Percentiles rank a stretch among this genome's conserved stretches.
Conservation (phyloP, 2,797 vertebrate genomes). For the Hirundo rustica region DNA sequence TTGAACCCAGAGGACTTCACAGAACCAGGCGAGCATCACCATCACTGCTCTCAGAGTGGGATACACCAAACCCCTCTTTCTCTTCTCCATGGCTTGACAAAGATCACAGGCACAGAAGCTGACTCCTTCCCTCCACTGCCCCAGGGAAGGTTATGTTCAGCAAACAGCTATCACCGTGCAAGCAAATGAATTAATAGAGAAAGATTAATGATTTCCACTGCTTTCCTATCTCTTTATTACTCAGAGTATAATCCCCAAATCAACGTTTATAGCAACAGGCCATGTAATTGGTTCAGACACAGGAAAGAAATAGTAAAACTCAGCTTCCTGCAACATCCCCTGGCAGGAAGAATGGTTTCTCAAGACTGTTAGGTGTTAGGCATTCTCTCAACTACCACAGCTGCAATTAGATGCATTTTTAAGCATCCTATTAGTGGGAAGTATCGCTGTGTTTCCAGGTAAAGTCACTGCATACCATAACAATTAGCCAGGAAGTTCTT, state of each 20-base stretch:
- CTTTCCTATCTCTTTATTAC: background rate
- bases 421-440: slow-evolving; percentile 49
- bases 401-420: slow-evolving; percentile 61
- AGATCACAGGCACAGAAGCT: background rate
- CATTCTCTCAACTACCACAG: slow-evolving; percentile 13
- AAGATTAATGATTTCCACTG: background rate
- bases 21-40: background rate
- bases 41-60: background rate
- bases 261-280: background rate
- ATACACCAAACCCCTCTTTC: background rate
- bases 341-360: background rate
- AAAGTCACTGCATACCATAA: slow-evolving; percentile 9
- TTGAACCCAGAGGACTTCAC: background rate
- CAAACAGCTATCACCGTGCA: background rate
- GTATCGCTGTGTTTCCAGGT: background rate
- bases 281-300: background rate
- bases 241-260: background rate
- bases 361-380: background rate
- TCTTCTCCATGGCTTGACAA: background rate
- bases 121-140: background rate
- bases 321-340: background rate
- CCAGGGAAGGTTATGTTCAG: background rate
- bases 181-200: background rate
- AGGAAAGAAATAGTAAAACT: background rate
- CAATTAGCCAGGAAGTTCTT: slow-evolving; percentile 23